Base-by-base conservation (phyloP, 2,888 invertebrate species). In the Coelinius sp. region DNA sequence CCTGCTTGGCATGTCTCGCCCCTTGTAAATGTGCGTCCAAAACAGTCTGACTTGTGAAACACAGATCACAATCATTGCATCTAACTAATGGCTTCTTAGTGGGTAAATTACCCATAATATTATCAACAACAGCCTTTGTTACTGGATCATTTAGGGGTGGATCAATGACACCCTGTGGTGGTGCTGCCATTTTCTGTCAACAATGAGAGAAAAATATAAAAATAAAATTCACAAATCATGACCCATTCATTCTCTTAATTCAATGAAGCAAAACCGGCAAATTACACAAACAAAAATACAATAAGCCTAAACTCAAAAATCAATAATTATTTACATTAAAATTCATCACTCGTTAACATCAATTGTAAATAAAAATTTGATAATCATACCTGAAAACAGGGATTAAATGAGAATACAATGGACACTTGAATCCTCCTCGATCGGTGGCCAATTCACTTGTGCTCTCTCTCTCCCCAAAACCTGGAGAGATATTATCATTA, bases 91-190 rank as follows among this genome's bases (percentile, higher is more conserved):
- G 85, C 73, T 88, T 88, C 75, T 87, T 89, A 3, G 88, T 87
- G 0, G 89, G 88, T 53, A 88, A 81, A 77, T 88, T 88, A n/a
- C 88, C 89, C 83, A 88, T 88, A 70, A 89, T 88, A 80, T 89
- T 89, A 75, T 89, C 88, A 52, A 89, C 86, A 17, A 89, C 88
- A 20, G 89, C 89, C 78, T 86, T 88, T 7, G 88, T 88, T n/a
- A 89, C 87, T 35, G 89, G 89, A 78, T 89, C 89, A 74, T 85
- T 81, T 0, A 83, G 74, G 4, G 79, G 74, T 14, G 75, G 68
- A 68, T 75, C 78, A 49, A 85, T 84, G 20, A 80, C 77, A 31
- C 65, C 73, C 66, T 80, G 79, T 41, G 75, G 71, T 12, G 79
- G 74, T 49, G 78, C 78, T 70, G 80, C 82, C 82, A 84, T 84